phyloP scores from a whole-genome alignment of 2,797 vertebrate species.

The Malurus leucopterus region DNA sequence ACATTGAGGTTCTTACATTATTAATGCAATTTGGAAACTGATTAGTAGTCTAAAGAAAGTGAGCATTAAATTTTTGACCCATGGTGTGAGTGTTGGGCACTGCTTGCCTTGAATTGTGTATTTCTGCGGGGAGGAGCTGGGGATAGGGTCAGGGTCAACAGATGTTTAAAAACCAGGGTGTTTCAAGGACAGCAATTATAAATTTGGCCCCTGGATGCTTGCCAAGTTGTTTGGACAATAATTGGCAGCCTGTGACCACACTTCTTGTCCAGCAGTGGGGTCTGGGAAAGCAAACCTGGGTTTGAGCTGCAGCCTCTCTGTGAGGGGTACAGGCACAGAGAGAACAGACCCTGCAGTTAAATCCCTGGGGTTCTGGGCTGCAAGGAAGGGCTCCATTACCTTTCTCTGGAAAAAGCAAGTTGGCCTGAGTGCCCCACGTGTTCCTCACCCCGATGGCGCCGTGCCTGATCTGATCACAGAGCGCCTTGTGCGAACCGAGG shows the following conservation, averaged over 20 bases:
- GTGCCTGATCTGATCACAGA: slow-evolving; percentile 37
- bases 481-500: neutral
- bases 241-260: neutral
- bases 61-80: neutral
- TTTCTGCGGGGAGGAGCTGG: neutral
- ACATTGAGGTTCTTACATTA: neutral
- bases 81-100: neutral
- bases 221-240: neutral
- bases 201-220: neutral
- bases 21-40: neutral
- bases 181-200: neutral
- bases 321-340: neutral
- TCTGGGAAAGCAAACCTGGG: neutral
- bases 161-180: neutral
- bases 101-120: neutral
- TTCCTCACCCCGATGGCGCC: neutral
- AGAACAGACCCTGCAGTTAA: neutral
- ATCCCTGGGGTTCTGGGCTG: neutral
- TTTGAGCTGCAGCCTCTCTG: neutral
- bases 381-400: neutral
- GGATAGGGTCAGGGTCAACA: neutral
- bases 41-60: neutral
- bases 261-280: neutral
- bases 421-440: fast-evolving
- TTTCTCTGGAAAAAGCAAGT: neutral